Evolutionary conservation across 2,113 vertebrate species (phyloP), one percentile per base, ranked within the genome.

Genomic region (Spheniscus mendiculus): DNA sequence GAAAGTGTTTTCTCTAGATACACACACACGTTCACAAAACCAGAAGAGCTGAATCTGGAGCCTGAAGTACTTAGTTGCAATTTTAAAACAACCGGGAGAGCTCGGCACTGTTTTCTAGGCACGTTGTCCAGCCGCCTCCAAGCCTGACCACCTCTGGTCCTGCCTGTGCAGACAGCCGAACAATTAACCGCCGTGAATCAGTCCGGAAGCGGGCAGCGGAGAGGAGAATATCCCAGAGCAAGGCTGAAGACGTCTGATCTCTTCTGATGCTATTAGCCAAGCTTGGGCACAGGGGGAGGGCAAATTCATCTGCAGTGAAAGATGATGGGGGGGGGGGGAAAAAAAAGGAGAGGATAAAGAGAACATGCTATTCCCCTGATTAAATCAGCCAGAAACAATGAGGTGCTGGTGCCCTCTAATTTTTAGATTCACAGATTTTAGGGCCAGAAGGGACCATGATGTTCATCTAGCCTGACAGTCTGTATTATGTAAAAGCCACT

Each of bases 331-430:
- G 55, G 17, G 29, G 49, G 63, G 36, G 8, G 20, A 44, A 6
- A 16, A 26, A 34, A 15, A n/a, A 14, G 19, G 25, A 76, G 67
- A 74, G 56, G 66, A 36, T 29, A 55, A 67, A 67, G 80, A 87
- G 90, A 96, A 83, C 76, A 86, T 5, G 5, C 40, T 29, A 90
- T 83, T 92, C 76, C 90, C 76, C 82, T 93, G 85, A 95, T 95
- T 93, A 73, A 93, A 95, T 97, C 95, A 97, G 71, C 59, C 85
- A 96, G 91, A 91, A 93, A 59, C 83, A 74, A 87, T 19, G 77
- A 93, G 83, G 89, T 93, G 95, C 92, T 95, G 94, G 77, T 96
- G 94, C 89, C 81, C 83, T 97, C 95, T 95, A 82, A 97, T 93
- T 97, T 83, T 74, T 49, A 95, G 80, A 95, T 91, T 84, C 72